Evolutionary conservation across 1,140 invertebrate genomes (phyloP).

Genomic region (Arion vulgaris): DNA sequence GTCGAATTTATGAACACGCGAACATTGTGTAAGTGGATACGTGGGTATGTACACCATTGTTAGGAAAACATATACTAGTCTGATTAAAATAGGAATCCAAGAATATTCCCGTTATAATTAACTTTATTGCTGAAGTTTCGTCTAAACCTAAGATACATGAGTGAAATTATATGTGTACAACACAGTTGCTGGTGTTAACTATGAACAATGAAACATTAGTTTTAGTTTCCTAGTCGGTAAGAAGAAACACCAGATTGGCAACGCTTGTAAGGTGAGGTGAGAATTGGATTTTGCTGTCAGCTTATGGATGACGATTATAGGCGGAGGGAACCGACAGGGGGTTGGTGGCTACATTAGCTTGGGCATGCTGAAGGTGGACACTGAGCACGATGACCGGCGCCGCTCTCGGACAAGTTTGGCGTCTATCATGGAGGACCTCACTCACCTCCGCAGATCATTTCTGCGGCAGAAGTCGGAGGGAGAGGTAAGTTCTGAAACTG

Average conservation of each 20-base stretch:
- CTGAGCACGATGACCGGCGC: slow-evolving; percentile 7
- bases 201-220: not conserved
- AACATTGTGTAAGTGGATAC: no score
- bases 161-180: no score
- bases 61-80: no score
- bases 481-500: slow-evolving; percentile 21
- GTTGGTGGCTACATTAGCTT: slow-evolving; percentile 2
- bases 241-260: not conserved
- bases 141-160: not conserved
- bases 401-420: slow-evolving; percentile 35
- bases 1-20: no score
- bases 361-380: slow-evolving; percentile 33
- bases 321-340: slow-evolving; percentile 7
- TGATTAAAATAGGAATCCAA: no score
- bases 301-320: slow-evolving; percentile 35
- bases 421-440: slow-evolving; percentile 38
- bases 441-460: slow-evolving; percentile 32
- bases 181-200: not conserved
- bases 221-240: not conserved
- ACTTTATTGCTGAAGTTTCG: not conserved
- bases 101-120: no score
- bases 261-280: not conserved
- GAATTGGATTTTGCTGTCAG: not conserved
- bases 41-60: no score
- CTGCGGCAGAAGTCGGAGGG: slow-evolving; percentile 32